These are phyloP conservation scores for Blastomussa wellsi DNA, from an alignment of 92 coral and sea anemone genomes.

Conservation along the genomic window DNA sequence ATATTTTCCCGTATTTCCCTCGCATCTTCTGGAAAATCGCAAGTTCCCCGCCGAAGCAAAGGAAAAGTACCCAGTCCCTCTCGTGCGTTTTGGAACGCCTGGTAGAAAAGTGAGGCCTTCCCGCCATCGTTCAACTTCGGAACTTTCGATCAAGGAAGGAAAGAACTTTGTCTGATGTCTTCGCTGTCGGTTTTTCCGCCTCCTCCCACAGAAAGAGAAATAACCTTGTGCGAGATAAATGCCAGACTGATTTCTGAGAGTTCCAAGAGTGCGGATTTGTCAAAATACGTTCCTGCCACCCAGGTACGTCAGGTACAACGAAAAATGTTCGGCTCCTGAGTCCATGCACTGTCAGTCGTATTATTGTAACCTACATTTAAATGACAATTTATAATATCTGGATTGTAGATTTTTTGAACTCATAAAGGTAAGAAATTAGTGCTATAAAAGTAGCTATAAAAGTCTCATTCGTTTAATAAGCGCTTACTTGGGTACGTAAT, in stretches of 20 bases:
- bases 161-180: constrained; percentile 49
- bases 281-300: constrained; percentile 78
- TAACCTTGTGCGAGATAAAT: constrained; percentile 87
- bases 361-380: too few relatives aligned
- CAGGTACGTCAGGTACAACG: constrained; percentile 62
- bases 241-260: constrained; percentile 71
- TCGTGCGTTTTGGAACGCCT: constrained; percentile 17
- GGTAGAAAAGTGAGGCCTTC: constrained; percentile 11
- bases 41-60: constrained; percentile 8
- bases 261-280: constrained; percentile 66
- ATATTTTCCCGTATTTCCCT: background rate
- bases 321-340: background rate
- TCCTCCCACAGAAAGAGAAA: constrained; percentile 71
- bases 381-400: too few relatives aligned
- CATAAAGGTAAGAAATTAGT: too few relatives aligned
- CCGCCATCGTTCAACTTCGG: constrained; percentile 43
- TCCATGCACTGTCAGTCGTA: too few relatives aligned
- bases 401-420: too few relatives aligned
- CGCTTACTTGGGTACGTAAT: too few relatives aligned
- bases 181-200: constrained; percentile 78
- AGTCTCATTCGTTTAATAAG: too few relatives aligned
- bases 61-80: constrained; percentile 36
- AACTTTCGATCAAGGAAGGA: background rate
- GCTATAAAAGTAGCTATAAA: too few relatives aligned
- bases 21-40: background rate